Conservation (phyloP, 2,797 vertebrate genomes). For the Microctenopoma lineatum region DNA sequence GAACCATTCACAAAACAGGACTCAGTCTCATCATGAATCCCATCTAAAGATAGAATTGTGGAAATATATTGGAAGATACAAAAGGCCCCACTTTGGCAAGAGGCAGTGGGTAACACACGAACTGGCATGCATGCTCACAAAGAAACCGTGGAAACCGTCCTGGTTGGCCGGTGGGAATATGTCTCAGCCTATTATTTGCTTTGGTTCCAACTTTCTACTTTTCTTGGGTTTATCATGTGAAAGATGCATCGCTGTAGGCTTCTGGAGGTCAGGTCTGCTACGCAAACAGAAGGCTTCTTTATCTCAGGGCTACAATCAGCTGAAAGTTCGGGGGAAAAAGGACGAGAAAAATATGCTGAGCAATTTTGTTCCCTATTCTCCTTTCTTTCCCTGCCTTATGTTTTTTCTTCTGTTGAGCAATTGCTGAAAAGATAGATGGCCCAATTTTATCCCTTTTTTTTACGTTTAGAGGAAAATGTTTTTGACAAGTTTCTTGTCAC, state of each 20-base stretch:
- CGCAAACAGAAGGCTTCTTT: slow-evolving; percentile 61
- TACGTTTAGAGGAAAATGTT: neutral
- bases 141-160: slow-evolving; percentile 49
- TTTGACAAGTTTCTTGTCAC: neutral
- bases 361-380: slow-evolving; percentile 33
- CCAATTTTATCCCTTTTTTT: slow-evolving; percentile 15
- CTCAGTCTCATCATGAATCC: slow-evolving; percentile 45
- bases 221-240: slow-evolving; percentile 70
- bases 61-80: slow-evolving; percentile 68
- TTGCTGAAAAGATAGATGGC: slow-evolving; percentile 32
- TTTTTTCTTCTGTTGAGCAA: slow-evolving; percentile 31
- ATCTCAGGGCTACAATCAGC: slow-evolving; percentile 60
- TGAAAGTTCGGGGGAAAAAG: slow-evolving; percentile 41
- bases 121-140: slow-evolving; percentile 44
- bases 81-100: slow-evolving; percentile 71
- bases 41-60: slow-evolving; percentile 69
- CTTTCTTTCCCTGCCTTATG: slow-evolving; percentile 31
- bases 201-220: slow-evolving; percentile 58
- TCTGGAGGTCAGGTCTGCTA: slow-evolving; percentile 51
- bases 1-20: slow-evolving; percentile 69
- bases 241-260: slow-evolving; percentile 65
- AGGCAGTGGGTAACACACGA: slow-evolving; percentile 54
- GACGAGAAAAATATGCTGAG: slow-evolving; percentile 48
- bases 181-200: slow-evolving; percentile 69
- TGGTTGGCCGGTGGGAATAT: slow-evolving; percentile 67